Evolutionary conservation across 1,140 invertebrate species (phyloP).

Genomic region (Caerostris darwini): DNA sequence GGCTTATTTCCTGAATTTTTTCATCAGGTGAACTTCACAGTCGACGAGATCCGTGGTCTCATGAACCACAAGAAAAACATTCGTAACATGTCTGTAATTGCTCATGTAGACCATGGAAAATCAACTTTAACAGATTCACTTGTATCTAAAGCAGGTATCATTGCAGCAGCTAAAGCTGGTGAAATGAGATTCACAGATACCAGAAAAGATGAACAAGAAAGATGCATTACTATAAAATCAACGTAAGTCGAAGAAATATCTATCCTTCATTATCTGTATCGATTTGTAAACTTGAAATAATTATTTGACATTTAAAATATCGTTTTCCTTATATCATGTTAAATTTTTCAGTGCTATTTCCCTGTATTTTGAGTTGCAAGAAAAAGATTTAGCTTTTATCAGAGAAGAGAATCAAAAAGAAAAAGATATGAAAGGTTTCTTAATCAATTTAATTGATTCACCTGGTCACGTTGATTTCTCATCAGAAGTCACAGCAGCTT

Average conservation of each 20-base stretch:
- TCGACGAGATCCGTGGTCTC: slow-evolving; percentile 99
- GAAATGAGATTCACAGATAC: slow-evolving; percentile 99
- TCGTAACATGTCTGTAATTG: slow-evolving; percentile 99
- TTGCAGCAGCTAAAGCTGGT: slow-evolving; percentile 98
- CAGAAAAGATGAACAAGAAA: slow-evolving; percentile 89
- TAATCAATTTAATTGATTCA: slow-evolving; percentile 86
- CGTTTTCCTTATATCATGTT: no score
- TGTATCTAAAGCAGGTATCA: slow-evolving; percentile 99
- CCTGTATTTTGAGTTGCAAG: slow-evolving; percentile 84
- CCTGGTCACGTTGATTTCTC: slow-evolving; percentile 87
- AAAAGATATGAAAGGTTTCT: slow-evolving; percentile 83
- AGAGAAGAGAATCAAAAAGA: slow-evolving; percentile 80
- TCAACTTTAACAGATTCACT: slow-evolving; percentile 99
- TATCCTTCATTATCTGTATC: no score
- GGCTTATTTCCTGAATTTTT: not conserved
- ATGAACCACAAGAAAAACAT: slow-evolving; percentile 99
- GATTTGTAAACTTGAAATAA: no score
- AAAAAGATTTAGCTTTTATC: slow-evolving; percentile 83
- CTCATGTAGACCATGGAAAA: slow-evolving; percentile 99
- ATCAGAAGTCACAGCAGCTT: slow-evolving; percentile 86
- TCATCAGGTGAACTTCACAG: slow-evolving; percentile 97
- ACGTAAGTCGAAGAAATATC: slow-evolving; percentile 83
- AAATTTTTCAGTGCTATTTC: slow-evolving; percentile 84
- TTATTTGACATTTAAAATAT: no score
- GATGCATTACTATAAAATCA: slow-evolving; percentile 99